phyloP scores from a whole-genome alignment of 2,113 vertebrate genomes.

The Okapia johnstoni region DNA sequence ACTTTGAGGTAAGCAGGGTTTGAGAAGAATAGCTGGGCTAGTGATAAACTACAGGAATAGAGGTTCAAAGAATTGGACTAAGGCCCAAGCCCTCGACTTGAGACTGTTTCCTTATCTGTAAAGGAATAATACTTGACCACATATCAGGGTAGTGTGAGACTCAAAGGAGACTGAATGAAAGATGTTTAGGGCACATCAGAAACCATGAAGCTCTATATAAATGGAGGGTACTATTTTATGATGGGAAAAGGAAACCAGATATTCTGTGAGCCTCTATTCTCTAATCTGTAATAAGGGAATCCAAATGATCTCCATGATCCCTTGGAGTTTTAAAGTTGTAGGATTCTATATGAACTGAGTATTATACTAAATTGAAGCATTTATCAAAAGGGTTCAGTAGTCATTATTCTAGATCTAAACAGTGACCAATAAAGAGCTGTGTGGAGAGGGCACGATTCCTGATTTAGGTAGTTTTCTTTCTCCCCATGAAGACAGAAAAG shows the following conservation, averaged over 20 bases:
- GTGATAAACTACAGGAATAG: neutral
- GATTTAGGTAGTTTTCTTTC: neutral
- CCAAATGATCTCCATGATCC: neutral
- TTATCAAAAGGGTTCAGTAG: neutral
- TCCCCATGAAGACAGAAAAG: neutral
- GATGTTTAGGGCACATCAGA: neutral
- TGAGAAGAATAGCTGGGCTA: neutral
- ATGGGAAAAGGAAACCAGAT: neutral
- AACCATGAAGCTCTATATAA: neutral
- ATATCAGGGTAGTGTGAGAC: neutral
- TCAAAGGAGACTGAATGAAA: neutral
- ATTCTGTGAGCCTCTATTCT: neutral
- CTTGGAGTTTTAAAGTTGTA: neutral
- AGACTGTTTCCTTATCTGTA: neutral
- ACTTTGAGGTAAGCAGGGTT: neutral
- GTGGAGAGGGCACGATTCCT: neutral
- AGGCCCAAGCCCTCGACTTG: neutral
- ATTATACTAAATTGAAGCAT: neutral
- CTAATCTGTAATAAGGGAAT: neutral
- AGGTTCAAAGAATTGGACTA: conserved; percentile 24
- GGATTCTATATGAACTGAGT: neutral
- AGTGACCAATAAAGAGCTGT: neutral
- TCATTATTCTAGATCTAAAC: neutral
- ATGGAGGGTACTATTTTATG: neutral
- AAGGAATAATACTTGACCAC: neutral